Evolutionary conservation across 2,797 vertebrate genomes (phyloP).

Genomic region (Meriones psammophilus): DNA sequence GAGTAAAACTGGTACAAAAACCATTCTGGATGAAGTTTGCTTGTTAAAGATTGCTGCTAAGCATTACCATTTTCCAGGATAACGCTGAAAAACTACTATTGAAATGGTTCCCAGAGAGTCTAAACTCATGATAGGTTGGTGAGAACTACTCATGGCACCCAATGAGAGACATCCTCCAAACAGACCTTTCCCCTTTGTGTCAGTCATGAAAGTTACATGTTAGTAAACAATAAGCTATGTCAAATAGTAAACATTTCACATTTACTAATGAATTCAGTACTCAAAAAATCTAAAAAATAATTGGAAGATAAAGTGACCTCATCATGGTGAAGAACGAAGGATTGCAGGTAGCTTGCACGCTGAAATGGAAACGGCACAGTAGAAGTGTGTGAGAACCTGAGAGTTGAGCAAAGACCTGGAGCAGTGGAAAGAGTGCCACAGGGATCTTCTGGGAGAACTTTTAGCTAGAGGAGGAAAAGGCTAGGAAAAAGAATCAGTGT

Average conservation of each 20-base stretch:
- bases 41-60: neutral
- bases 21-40: neutral
- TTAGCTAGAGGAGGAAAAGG: neutral
- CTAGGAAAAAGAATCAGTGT: neutral
- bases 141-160: neutral
- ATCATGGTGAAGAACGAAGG: accelerated
- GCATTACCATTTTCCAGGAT: neutral
- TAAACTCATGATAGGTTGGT: neutral
- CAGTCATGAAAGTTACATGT: neutral
- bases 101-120: neutral
- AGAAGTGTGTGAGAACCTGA: neutral
- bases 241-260: neutral
- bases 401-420: neutral
- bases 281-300: neutral
- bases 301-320: neutral
- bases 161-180: neutral
- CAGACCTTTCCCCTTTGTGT: neutral
- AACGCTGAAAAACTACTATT: neutral
- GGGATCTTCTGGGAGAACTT: neutral
- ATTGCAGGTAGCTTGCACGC: neutral
- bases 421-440: neutral
- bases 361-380: neutral
- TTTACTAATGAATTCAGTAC: neutral
- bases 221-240: neutral
- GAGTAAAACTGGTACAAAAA: neutral